Conservation (phyloP, 2,888 invertebrate species). For the Eupithecia inturbata region DNA sequence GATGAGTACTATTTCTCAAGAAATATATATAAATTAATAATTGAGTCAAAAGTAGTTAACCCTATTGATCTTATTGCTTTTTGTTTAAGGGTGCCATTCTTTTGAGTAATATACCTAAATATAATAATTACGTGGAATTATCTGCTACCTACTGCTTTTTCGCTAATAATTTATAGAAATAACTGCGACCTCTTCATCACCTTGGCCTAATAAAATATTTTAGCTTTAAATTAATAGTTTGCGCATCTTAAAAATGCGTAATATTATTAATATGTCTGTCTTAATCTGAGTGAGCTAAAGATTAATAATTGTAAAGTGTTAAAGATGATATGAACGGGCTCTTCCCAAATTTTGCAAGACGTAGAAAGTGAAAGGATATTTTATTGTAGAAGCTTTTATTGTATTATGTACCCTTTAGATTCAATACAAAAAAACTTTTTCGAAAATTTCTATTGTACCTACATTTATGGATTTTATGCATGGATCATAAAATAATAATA, state of each 20-base stretch:
- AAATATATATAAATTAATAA: too few species aligned
- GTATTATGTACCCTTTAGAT: background rate
- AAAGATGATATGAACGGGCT: background rate
- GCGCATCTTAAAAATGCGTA: background rate
- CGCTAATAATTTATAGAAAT: background rate
- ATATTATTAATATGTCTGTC: background rate
- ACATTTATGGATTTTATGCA: background rate
- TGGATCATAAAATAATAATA: background rate
- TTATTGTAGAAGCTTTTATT: background rate
- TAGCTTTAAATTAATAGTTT: background rate
- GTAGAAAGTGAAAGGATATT: background rate
- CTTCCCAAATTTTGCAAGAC: background rate
- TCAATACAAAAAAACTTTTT: too few species aligned
- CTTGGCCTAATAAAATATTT: slow-evolving; percentile 7
- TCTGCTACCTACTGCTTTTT: background rate
- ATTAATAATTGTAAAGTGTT: background rate
- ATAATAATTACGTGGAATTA: background rate
- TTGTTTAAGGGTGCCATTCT: background rate
- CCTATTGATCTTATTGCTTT: background rate
- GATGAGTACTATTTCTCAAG: background rate
- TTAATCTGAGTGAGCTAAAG: background rate
- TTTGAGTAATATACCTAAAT: background rate
- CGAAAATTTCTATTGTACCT: background rate
- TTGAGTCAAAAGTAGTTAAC: background rate
- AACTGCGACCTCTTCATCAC: slow-evolving; percentile 10